Conservation (phyloP, 2,113 vertebrate genomes). For the Pelvicachromis taeniatus region DNA sequence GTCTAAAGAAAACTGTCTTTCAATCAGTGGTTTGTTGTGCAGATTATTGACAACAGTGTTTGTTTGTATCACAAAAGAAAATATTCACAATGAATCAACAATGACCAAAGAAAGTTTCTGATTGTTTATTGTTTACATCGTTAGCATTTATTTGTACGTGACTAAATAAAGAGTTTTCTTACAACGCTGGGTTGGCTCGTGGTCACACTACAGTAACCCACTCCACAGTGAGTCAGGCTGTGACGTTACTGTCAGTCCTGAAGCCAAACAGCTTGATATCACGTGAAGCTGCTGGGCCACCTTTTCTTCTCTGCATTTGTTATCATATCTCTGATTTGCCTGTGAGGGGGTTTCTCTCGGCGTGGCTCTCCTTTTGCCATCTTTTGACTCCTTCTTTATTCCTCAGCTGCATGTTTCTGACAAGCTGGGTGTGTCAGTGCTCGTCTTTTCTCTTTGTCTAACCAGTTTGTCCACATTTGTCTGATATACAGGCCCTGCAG, state of each 20-base stretch:
- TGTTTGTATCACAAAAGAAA: too few species aligned
- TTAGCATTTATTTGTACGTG: too few species aligned
- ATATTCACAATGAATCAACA: too few species aligned
- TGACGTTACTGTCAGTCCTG: neutral
- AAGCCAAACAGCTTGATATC: neutral
- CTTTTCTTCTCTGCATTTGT: neutral
- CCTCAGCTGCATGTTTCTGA: neutral
- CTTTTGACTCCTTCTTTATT: neutral
- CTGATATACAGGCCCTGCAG: neutral
- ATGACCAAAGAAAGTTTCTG: too few species aligned
- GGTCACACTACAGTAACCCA: neutral
- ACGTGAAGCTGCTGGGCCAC: neutral
- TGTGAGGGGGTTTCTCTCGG: fast-evolving
- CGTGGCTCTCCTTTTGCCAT: fast-evolving
- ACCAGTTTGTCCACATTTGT: neutral
- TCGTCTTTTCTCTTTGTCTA: neutral
- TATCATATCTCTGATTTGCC: neutral
- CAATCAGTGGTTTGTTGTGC: too few species aligned
- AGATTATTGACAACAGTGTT: too few species aligned
- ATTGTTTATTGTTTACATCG: too few species aligned
- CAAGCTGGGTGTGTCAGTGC: fast-evolving
- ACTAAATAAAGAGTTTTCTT: too few species aligned
- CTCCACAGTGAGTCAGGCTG: neutral
- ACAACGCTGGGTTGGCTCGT: too few species aligned
- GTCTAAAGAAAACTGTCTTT: too few species aligned